phyloP scores from a whole-genome alignment of 2,888 invertebrate species.

The Tetragonula carbonaria region DNA sequence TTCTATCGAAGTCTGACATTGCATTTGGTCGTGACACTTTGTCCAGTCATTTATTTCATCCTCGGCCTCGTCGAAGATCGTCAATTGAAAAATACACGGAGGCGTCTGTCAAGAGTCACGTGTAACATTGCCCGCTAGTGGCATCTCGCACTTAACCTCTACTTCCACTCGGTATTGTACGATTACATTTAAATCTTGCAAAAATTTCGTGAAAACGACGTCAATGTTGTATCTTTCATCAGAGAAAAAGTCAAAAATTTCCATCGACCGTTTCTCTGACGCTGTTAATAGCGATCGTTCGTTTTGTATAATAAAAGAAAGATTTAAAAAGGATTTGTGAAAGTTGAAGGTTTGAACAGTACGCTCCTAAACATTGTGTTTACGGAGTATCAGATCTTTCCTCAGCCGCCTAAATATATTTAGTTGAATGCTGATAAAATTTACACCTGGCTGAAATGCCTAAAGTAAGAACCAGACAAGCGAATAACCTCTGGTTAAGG shows the following conservation, averaged over 20 bases:
- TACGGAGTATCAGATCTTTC: not conserved
- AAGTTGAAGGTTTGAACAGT: not conserved
- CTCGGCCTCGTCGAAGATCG: slow-evolving; percentile 11
- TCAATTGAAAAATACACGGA: slow-evolving; percentile 17
- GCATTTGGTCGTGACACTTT: slow-evolving; percentile 34
- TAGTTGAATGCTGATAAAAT: slow-evolving; percentile 64
- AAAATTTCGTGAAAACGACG: slow-evolving; percentile 2
- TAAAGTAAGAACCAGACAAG: slow-evolving; percentile 78
- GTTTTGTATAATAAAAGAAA: not conserved
- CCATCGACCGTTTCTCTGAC: not conserved
- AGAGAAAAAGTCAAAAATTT: not conserved
- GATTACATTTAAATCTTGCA: slow-evolving; percentile 25
- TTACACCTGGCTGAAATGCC: slow-evolving; percentile 74
- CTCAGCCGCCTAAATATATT: slow-evolving; percentile 29
- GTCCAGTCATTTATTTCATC: slow-evolving; percentile 16
- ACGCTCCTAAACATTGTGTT: not conserved
- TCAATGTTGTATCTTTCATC: slow-evolving; percentile 7
- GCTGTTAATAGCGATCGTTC: slow-evolving; percentile 9
- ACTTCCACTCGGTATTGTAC: slow-evolving; percentile 52
- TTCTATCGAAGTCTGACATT: slow-evolving; percentile 49
- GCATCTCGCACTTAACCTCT: slow-evolving; percentile 68
- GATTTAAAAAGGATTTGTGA: not conserved
- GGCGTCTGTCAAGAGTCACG: slow-evolving; percentile 60
- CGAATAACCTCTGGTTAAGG: slow-evolving; percentile 86
- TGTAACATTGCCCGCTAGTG: slow-evolving; percentile 52